phyloP scores from a whole-genome alignment of 2,888 invertebrate species.

The Ditula angustiorana region DNA sequence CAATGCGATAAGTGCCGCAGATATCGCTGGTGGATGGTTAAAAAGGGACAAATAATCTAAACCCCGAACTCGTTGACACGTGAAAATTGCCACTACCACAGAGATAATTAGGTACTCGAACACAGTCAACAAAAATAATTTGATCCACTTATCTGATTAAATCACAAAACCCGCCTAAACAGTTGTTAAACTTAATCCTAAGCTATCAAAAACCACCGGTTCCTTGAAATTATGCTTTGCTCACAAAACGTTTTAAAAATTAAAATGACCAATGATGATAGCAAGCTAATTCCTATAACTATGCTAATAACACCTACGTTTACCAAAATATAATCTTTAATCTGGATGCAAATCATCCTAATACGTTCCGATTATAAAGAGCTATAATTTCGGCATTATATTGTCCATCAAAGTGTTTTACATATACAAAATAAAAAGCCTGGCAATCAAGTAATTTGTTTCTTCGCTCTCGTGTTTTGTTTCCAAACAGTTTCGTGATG shows the following conservation, averaged over 20 bases:
- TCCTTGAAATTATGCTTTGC: constrained; percentile 67
- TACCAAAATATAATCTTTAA: constrained; percentile 84
- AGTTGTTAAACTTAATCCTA: constrained; percentile 60
- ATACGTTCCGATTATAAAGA: constrained; percentile 83
- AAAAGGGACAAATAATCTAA: no score
- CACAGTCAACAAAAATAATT: constrained; percentile 20
- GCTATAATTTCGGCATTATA: constrained; percentile 84
- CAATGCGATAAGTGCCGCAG: no score
- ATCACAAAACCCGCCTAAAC: constrained; percentile 57
- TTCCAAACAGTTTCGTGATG: constrained; percentile 79
- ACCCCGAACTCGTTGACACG: no score
- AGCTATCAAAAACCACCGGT: constrained; percentile 60
- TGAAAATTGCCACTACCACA: not conserved
- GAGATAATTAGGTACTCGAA: not conserved
- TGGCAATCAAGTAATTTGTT: constrained; percentile 83
- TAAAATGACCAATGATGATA: constrained; percentile 79
- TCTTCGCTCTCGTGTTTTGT: constrained; percentile 60
- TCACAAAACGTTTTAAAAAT: constrained; percentile 76
- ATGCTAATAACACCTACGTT: constrained; percentile 83
- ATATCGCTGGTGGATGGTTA: no score
- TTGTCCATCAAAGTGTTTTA: constrained; percentile 84
- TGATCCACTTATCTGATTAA: constrained; percentile 53
- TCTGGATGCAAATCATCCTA: constrained; percentile 85
- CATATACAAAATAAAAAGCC: constrained; percentile 82
- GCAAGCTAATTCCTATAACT: constrained; percentile 82